phyloP scores from a whole-genome alignment of 2,113 vertebrate genomes.

The Columbina picui region DNA sequence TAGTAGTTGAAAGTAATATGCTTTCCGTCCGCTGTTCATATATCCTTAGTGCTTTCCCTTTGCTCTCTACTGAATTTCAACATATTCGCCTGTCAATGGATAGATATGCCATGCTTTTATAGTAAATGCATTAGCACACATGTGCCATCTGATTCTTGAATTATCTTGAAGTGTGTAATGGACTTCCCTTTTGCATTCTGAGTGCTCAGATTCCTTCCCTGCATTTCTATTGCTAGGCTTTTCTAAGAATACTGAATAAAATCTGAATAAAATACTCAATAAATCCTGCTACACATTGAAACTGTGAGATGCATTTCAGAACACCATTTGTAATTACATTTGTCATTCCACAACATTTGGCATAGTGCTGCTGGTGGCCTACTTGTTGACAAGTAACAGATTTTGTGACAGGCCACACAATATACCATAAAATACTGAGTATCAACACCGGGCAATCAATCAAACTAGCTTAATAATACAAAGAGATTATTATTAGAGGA shows the following conservation, averaged over 20 bases:
- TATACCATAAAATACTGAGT: constrained; percentile 61
- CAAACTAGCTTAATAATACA: constrained; percentile 20
- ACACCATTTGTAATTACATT: constrained; percentile 32
- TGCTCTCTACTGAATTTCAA: neutral
- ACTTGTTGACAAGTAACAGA: constrained; percentile 67
- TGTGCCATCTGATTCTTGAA: neutral
- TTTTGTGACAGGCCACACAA: constrained; percentile 62
- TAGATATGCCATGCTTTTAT: neutral
- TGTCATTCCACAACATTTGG: constrained; percentile 61
- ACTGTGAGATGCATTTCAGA: constrained; percentile 54
- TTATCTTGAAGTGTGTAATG: neutral
- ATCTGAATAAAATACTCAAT: neutral
- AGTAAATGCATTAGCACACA: neutral
- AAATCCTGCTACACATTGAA: neutral
- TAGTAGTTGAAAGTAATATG: neutral
- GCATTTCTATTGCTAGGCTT: neutral
- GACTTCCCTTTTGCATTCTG: neutral
- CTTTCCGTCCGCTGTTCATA: neutral
- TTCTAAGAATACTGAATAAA: neutral
- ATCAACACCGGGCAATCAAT: constrained; percentile 62
- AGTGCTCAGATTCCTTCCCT: neutral
- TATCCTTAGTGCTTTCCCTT: neutral
- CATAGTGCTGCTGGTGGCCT: constrained; percentile 52
- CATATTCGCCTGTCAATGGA: neutral
- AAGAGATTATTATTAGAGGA: constrained; percentile 39